phyloP scores from a whole-genome alignment of 2,797 vertebrate species.

The Poecile montanus region DNA sequence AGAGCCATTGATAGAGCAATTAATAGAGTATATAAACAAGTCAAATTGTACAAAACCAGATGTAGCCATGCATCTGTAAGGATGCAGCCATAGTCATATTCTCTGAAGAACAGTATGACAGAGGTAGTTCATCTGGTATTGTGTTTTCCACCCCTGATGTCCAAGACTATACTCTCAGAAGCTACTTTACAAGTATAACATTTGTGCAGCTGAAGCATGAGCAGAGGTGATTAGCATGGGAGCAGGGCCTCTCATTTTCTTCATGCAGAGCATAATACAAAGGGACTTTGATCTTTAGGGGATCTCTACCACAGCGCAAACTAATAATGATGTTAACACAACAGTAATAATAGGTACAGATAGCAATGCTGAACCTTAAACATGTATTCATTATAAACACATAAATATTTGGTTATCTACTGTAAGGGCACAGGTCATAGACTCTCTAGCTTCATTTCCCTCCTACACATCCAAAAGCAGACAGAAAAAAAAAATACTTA shows the following conservation, averaged over 20 bases:
- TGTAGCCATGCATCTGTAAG: background rate
- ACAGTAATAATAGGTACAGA: slow-evolving; percentile 48
- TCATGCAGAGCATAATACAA: background rate
- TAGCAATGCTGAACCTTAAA: slow-evolving; percentile 27
- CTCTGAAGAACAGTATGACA: background rate
- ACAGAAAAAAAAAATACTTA: slow-evolving; percentile 2
- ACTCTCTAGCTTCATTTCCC: slow-evolving; percentile 14
- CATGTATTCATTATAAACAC: slow-evolving; percentile 42
- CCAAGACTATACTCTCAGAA: background rate
- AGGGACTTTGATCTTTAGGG: slow-evolving; percentile 28
- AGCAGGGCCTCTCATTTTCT: background rate
- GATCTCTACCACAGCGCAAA: background rate
- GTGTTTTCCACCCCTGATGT: background rate
- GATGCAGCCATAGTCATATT: background rate
- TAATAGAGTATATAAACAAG: background rate
- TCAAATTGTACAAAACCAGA: background rate
- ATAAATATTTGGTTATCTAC: slow-evolving; percentile 48
- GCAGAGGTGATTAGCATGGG: background rate
- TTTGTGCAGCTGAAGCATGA: background rate
- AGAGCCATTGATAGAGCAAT: background rate
- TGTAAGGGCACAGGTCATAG: slow-evolving; percentile 31
- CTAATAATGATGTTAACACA: slow-evolving; percentile 43
- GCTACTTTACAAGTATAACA: background rate
- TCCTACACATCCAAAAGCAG: slow-evolving; percentile 14
- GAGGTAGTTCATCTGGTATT: background rate